A percentile compares a stretch with the other conserved stretches of the same genome.
phyloP scores from a whole-genome alignment of 2,797 vertebrate genomes.

The Acipenser oxyrinchus region DNA sequence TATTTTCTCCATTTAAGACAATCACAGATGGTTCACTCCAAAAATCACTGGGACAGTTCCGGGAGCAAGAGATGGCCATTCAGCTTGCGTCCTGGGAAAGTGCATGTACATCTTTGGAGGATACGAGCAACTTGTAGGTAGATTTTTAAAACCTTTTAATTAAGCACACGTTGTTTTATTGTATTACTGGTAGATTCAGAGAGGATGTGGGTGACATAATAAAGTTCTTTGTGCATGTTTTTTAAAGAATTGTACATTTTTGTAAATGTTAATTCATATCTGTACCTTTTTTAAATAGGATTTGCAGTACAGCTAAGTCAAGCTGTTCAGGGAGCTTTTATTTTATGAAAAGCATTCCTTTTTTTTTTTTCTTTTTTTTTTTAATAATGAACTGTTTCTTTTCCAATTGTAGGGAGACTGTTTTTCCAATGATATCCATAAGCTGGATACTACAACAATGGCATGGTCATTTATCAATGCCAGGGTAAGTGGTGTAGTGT shows the following conservation, averaged over 20 bases:
- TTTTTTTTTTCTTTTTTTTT: conserved; percentile 2
- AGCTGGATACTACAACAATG: conserved; percentile 86
- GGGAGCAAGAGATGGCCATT: conserved; percentile 92
- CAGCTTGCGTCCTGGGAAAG: conserved; percentile 83
- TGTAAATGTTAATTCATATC: too few species aligned
- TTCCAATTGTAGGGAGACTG: conserved; percentile 79
- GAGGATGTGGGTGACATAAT: too few species aligned
- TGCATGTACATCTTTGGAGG: conserved; percentile 97
- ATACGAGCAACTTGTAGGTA: conserved; percentile 92
- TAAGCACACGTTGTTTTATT: too few species aligned
- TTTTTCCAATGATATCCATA: conserved; percentile 98
- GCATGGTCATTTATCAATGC: conserved; percentile 85
- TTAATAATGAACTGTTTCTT: conserved; percentile 9
- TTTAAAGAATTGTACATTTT: too few species aligned
- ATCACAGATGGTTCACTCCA: conserved; percentile 90
- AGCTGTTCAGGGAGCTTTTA: too few species aligned
- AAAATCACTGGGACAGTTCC: conserved; percentile 83
- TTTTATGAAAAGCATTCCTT: neutral
- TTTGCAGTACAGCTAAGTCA: too few species aligned
- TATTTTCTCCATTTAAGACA: conserved; percentile 54
- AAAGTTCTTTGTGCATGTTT: too few species aligned
- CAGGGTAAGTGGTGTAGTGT: conserved; percentile 63
- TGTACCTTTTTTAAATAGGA: too few species aligned
- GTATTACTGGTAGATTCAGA: too few species aligned
- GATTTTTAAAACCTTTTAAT: conserved; percentile 1